phyloP scores from a whole-genome alignment of 2,888 invertebrate species.

The Miltochrista miniata region DNA sequence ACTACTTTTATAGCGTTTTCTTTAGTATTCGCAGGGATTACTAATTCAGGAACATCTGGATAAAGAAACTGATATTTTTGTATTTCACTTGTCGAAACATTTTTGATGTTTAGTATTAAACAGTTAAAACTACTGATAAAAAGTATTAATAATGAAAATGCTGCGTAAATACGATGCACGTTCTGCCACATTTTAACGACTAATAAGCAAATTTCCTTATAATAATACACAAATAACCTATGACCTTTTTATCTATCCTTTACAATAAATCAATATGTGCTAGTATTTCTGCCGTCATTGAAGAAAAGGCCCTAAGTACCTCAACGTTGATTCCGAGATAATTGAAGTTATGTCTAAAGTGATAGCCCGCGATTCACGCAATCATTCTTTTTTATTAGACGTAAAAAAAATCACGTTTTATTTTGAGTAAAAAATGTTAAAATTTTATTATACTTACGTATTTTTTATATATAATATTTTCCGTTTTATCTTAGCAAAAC shows the following conservation, averaged over 20 bases:
- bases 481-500: no score
- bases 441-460: no score
- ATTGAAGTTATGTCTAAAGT: no score
- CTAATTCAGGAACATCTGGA: constrained; percentile 4
- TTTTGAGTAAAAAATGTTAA: no score
- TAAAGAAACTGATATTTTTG: constrained; percentile 4
- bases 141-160: constrained; percentile 33
- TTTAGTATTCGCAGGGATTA: constrained; percentile 4
- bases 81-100: constrained; percentile 8
- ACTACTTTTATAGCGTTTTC: constrained; percentile 13
- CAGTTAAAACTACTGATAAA: constrained; percentile 34
- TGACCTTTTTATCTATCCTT: constrained; percentile 52
- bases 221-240: constrained; percentile 43
- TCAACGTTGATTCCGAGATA: no score
- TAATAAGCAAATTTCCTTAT: constrained; percentile 29
- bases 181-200: constrained; percentile 46
- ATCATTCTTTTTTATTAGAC: no score
- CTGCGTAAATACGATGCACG: constrained; percentile 28
- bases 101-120: constrained; percentile 21
- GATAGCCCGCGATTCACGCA: no score
- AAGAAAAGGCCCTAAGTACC: no score
- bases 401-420: no score
- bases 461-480: no score
- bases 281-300: no score
- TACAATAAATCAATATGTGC: no score